Evolutionary conservation across 2,113 vertebrate genomes (phyloP).

Genomic region (Polypterus senegalus): DNA sequence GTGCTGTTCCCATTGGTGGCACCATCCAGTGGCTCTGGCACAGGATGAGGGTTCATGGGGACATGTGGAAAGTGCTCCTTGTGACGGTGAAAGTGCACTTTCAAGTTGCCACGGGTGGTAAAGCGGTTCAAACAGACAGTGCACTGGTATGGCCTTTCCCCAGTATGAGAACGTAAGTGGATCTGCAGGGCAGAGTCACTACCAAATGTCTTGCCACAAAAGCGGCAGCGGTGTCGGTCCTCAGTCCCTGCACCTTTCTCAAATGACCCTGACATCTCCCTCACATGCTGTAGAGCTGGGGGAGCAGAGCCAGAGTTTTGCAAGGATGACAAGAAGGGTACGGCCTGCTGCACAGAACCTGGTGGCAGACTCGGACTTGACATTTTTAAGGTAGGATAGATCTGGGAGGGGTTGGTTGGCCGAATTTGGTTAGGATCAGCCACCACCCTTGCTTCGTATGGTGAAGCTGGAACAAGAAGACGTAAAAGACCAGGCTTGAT

Average conservation of each 20-base stretch:
- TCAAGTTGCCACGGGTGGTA: conserved; percentile 82
- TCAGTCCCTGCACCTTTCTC: conserved; percentile 24
- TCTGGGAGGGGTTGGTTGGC: conserved; percentile 19
- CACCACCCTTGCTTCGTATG: background rate
- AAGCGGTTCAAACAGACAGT: conserved; percentile 83
- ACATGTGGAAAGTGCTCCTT: conserved; percentile 79
- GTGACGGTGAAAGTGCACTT: conserved; percentile 82
- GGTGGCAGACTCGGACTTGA: conserved; percentile 30
- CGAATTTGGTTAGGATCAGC: background rate
- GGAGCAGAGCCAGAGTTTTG: background rate
- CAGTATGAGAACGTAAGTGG: conserved; percentile 80
- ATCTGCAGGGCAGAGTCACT: conserved; percentile 86
- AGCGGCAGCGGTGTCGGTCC: conserved; percentile 67
- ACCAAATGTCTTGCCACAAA: conserved; percentile 80
- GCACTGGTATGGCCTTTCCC: conserved; percentile 82
- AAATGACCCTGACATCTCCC: conserved; percentile 23
- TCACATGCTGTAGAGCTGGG: conserved; percentile 19
- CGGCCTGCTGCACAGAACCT: conserved; percentile 32
- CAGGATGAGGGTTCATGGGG: conserved; percentile 75
- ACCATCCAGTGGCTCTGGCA: conserved; percentile 40
- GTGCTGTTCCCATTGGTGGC: conserved; percentile 44
- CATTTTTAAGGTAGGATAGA: conserved; percentile 14
- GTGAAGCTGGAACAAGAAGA: background rate
- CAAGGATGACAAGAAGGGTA: conserved; percentile 14
- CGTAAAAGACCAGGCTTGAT: background rate